These are phyloP conservation scores for Pterocles orientalis DNA, from an alignment of 2,113 vertebrate genomes.

Conservation along the genomic window DNA sequence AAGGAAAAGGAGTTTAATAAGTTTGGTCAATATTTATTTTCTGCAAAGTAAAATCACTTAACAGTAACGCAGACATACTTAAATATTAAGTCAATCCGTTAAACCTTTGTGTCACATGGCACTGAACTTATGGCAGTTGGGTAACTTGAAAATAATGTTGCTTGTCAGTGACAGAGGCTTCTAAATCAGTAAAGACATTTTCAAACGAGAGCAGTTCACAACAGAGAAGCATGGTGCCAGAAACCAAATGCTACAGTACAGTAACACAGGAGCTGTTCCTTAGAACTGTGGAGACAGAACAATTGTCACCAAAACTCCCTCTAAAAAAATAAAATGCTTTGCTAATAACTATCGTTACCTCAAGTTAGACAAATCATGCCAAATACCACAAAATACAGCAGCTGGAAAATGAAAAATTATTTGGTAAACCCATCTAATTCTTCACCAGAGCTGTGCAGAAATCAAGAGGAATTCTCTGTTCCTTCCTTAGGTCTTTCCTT, in stretches of 20 bases:
- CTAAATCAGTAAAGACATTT: constrained; percentile 57
- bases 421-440: background rate
- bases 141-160: constrained; percentile 24
- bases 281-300: background rate
- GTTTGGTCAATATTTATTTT: constrained; percentile 46
- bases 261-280: background rate
- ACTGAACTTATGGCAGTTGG: constrained; percentile 66
- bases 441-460: background rate
- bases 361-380: background rate
- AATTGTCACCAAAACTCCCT: background rate
- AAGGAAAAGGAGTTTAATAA: constrained; percentile 8
- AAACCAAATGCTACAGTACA: background rate
- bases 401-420: background rate
- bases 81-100: constrained; percentile 48
- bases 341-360: background rate
- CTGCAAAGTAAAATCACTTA: constrained; percentile 53
- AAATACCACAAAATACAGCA: background rate
- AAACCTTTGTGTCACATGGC: constrained; percentile 60
- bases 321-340: constrained; percentile 30
- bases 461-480: constrained; percentile 50
- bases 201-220: constrained; percentile 17
- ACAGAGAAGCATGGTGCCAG: background rate
- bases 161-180: constrained; percentile 1
- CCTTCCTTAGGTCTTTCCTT: constrained; percentile 67
- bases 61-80: constrained; percentile 57